Percentiles rank a stretch among this genome's conserved stretches.
Evolutionary conservation across 1,140 invertebrate species (phyloP).

Genomic region (Sitobion miscanthi): DNA sequence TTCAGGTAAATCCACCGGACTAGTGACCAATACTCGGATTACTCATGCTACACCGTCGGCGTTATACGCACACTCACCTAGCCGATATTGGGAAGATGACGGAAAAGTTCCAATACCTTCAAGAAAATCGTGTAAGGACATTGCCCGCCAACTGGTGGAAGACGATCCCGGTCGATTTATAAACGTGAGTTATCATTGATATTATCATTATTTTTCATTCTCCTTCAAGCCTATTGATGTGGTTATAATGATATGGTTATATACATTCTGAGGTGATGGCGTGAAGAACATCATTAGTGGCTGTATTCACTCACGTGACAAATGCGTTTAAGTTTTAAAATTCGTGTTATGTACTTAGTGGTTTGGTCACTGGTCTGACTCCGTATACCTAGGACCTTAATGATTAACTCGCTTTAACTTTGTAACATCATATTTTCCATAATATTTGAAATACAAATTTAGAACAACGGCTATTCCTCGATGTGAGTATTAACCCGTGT

Average conservation of each 20-base stretch:
- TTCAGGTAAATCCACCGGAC: conserved; percentile 57
- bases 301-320: too few species aligned
- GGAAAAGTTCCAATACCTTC: conserved; percentile 66
- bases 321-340: background rate
- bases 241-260: background rate
- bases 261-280: background rate
- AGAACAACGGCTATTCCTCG: too few species aligned
- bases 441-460: too few species aligned
- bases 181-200: conserved; percentile 64
- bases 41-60: conserved; percentile 82
- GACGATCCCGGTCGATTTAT: conserved; percentile 75
- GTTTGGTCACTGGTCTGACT: background rate
- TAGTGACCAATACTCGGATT: conserved; percentile 64
- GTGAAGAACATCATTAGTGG: too few species aligned
- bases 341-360: background rate
- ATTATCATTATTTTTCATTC: background rate
- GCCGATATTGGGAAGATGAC: conserved; percentile 78
- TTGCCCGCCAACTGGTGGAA: conserved; percentile 75
- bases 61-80: conserved; percentile 78
- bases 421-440: background rate
- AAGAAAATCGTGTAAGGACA: conserved; percentile 70
- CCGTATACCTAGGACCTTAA: background rate
- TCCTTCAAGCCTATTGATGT: background rate
- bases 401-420: background rate
- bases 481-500: too few species aligned